A percentile compares a stretch with the other conserved stretches of the same genome.
Evolutionary conservation across 2,888 invertebrate genomes (phyloP).

Genomic region (Maniola hyperantus): DNA sequence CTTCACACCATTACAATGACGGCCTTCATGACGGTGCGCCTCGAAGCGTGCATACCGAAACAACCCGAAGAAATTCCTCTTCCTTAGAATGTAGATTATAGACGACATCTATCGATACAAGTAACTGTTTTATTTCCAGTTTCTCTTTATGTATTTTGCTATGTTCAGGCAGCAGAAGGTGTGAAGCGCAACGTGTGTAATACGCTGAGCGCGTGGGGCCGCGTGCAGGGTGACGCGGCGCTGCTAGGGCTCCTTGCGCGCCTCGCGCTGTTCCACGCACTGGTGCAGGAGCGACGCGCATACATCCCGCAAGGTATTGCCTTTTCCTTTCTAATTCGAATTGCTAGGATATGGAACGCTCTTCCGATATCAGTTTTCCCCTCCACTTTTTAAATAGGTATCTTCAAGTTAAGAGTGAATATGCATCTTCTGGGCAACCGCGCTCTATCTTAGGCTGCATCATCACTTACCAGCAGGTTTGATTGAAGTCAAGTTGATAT

Average conservation of each 20-base stretch:
- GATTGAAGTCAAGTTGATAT: no score
- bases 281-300: slow-evolving; percentile 94
- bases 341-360: not conserved
- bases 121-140: no score
- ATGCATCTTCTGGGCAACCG: no score
- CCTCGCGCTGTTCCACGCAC: slow-evolving; percentile 93
- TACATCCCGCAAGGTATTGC: slow-evolving; percentile 91
- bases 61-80: not conserved
- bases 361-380: no score
- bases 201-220: slow-evolving; percentile 89
- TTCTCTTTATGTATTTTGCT: not conserved
- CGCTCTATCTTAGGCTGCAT: no score
- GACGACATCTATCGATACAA: not conserved
- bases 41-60: no score
- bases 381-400: no score
- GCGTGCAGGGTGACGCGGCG: slow-evolving; percentile 49
- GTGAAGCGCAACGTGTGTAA: slow-evolving; percentile 90
- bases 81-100: no score
- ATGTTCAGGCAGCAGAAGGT: slow-evolving; percentile 89
- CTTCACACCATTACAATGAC: not conserved
- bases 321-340: not conserved
- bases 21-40: no score
- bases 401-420: no score
- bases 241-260: slow-evolving; percentile 82
- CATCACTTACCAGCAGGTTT: no score